Base-by-base conservation (phyloP, 1,140 invertebrate species). In the Rhyacophila brunnea region DNA sequence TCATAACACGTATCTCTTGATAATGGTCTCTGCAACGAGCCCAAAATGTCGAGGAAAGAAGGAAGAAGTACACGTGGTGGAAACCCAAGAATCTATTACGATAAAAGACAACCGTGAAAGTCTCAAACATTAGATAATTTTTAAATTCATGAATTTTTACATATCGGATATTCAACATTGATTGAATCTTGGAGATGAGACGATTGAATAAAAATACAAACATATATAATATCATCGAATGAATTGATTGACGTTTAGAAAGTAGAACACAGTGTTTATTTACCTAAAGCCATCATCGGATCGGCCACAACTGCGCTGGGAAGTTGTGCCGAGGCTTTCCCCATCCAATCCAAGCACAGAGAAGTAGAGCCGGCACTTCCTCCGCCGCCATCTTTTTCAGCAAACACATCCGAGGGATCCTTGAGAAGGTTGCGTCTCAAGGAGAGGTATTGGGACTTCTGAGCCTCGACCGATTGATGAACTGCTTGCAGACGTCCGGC, bases 371-470 rank as follows among this genome's bases (percentile, higher is more conserved):
- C 35, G 10, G 36, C 53, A 19, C 6, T 35, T n/a, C 14, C 40
- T 11, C 19, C 10, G 32, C 23, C 14, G 5, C 44, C 35, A 9
- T 62, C 54, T 2, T 67, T 67, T 34, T 80, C 80, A 43, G 90
- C 86, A 68, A 93, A 93, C 2, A 93, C 86, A 70, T 93, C 88
- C 6, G 85, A 86, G 23, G 81, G 80, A 68, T 94, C 92, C 60
- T 90, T 89, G 20, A 91, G 77, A 5, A 90, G 81, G 55, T 90
- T 87, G 68, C 88, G 90, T 14, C 90, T 74, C 38, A 92, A 83
- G 67, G 89, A 90, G 0, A 92, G 72, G 70, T 91, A 94, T 45
- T 91, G 87, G 61, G 92, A 89, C 72, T 93, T 93, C 68, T 92
- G 89, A 4, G 83, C 81, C 65, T 89, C 85, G 0, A 84, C 85